These are phyloP conservation scores for Pitta sordida DNA, from an alignment of 2,113 vertebrate species.

Conservation along the genomic window DNA sequence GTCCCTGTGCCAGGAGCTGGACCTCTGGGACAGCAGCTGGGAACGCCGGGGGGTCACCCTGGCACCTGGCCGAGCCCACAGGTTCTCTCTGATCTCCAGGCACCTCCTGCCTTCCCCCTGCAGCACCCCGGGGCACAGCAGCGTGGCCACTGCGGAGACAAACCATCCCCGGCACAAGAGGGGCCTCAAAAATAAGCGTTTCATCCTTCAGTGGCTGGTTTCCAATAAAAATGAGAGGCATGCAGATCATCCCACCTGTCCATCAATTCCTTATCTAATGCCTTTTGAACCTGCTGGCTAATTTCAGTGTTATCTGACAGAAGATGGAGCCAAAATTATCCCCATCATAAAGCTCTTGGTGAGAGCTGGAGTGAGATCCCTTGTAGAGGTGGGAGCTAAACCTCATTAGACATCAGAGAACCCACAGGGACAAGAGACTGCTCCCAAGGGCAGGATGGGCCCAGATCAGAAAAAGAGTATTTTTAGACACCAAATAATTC, in stretches of 20 bases:
- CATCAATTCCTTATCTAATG: neutral
- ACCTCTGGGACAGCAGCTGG: constrained; percentile 52
- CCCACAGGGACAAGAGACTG: neutral
- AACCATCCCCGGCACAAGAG: neutral
- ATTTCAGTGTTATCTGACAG: neutral
- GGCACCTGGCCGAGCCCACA: neutral
- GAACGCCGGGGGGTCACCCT: neutral
- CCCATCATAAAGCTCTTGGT: neutral
- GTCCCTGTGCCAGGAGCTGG: constrained; percentile 31
- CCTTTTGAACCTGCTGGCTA: neutral
- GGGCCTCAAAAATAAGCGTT: neutral
- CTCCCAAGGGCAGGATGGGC: neutral
- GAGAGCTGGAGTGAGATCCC: neutral
- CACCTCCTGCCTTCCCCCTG: neutral
- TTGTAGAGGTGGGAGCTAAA: constrained; percentile 2
- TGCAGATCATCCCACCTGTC: constrained; percentile 5
- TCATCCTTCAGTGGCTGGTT: neutral
- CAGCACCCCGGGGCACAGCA: neutral
- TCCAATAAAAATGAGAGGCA: neutral
- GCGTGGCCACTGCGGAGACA: neutral
- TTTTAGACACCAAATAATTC: neutral
- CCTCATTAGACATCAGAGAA: constrained; percentile 43
- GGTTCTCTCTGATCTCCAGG: neutral
- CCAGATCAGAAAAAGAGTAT: neutral
- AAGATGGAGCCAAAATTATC: neutral